Base-by-base conservation (phyloP, 2,113 vertebrate species). In the Carassius auratus region DNA sequence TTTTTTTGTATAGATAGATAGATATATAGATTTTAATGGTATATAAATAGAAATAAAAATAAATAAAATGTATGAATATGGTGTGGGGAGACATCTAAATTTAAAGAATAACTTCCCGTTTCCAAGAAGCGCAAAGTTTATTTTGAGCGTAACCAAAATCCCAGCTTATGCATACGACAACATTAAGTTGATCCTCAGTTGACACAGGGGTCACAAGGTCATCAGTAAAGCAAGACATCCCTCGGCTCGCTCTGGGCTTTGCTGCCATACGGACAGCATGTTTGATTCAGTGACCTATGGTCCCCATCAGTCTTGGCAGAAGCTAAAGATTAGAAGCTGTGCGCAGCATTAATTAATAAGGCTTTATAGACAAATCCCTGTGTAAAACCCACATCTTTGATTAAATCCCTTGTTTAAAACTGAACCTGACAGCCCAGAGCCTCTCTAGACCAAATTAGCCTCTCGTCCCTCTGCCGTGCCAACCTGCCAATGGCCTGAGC, bases 261-360 rank as follows among this genome's bases (percentile, higher is more conserved):
- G 77, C n/a, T 68, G 26, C 55, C 62, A 26, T 66, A 74, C 7
- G 36, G 57, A 48, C 52, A 50, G 66, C 78, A 80, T 79, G 79
- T 86, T 81, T 86, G 85, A 86, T 76, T 76, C 62, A 26, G 19
- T 83, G 85, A 86, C 85, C 85, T 82, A 48, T 86, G 69, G 55
- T 71, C 78, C 36, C 78, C 76, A 84, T 84, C 83, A 87, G 71
- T 69, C 83, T 85, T 66, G 61, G 33, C 71, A 55, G 48, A 75
- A 74, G 86, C 85, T 84, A 48, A 76, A 85, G 86, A 81, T 87
- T 87, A 87, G 77, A 59, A 77, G 59, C 69, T 81, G 83, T 69
- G 66, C 68, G 14, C 38, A 33, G 68, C 86, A 81, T 87, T 87
- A 85, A 85, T 87, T 85, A 87, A 87, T 84, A 79, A 50, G 86